Evolutionary conservation across 2,797 vertebrate species (phyloP).

Genomic region (Cirrhinus mrigala): DNA sequence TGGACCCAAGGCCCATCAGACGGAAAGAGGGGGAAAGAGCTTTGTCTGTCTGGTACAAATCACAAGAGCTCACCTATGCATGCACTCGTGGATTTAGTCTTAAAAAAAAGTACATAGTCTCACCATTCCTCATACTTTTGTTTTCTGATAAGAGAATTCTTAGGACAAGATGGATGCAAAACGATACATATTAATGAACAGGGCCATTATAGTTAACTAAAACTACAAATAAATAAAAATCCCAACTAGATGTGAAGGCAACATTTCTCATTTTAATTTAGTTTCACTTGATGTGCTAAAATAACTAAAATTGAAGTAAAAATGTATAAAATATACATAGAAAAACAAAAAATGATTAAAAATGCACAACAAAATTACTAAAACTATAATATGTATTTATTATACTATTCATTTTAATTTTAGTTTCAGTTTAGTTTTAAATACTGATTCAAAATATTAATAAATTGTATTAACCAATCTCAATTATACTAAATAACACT

Average conservation of each 20-base stretch:
- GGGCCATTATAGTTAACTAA: background rate
- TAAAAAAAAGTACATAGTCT: conserved; percentile 7
- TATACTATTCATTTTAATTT: too few relatives aligned
- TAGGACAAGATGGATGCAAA: conserved; percentile 2
- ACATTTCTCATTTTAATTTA: background rate
- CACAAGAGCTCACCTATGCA: conserved; percentile 40
- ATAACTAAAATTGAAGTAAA: background rate
- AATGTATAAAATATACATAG: background rate
- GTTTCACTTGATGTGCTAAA: background rate
- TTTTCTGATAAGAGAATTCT: background rate
- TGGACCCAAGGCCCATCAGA: conserved; percentile 39
- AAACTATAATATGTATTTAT: too few relatives aligned
- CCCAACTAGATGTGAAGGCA: background rate
- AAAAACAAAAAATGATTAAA: background rate
- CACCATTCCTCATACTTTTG: conserved; percentile 19
- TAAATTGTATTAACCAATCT: background rate
- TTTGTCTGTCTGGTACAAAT: conserved; percentile 46
- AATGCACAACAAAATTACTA: background rate
- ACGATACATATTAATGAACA: conserved; percentile 29
- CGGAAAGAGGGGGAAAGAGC: conserved; percentile 33
- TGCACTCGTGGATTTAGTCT: conserved; percentile 24
- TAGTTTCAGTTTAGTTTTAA: too few relatives aligned
- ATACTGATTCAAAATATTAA: background rate
- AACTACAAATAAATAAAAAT: too few relatives aligned
- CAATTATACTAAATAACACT: background rate